A percentile compares a stretch with the other conserved stretches of the same genome.
Conservation (phyloP, 2,113 vertebrate genomes). For the Grus americana region DNA sequence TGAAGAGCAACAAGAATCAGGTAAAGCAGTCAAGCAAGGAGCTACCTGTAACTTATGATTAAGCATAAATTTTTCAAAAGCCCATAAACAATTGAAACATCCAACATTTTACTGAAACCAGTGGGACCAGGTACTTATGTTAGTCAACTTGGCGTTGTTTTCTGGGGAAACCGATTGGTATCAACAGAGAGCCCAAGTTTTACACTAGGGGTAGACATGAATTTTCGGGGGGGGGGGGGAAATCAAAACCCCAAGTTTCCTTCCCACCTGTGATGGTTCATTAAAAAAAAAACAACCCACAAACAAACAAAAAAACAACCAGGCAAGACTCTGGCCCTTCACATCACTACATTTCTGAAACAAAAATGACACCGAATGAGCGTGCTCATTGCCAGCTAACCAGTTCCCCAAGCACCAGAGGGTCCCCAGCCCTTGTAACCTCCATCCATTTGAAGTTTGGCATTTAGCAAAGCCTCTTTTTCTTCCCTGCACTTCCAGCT, state of each 20-base stretch:
- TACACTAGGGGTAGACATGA: not conserved
- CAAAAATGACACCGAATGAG: not conserved
- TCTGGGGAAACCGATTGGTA: not conserved
- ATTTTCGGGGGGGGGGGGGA: not conserved
- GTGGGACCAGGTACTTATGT: not conserved
- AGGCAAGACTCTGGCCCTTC: not conserved
- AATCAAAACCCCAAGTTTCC: not conserved
- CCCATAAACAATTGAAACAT: constrained; percentile 12
- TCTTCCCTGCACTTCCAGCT: not conserved
- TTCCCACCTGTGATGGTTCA: not conserved
- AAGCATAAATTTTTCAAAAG: not conserved
- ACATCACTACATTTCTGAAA: not conserved
- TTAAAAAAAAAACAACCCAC: not conserved
- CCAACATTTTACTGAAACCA: not conserved
- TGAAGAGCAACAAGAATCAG: not conserved
- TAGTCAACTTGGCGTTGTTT: not conserved
- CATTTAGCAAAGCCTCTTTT: constrained; percentile 1
- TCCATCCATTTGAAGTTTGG: not conserved
- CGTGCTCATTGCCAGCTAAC: not conserved
- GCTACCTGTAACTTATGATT: not conserved
- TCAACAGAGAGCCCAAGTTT: not conserved
- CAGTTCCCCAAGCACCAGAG: not conserved
- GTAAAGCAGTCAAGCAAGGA: not conserved
- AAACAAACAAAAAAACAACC: too few species aligned
- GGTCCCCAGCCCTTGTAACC: not conserved